Evolutionary conservation across 2,113 vertebrate species (phyloP).

Genomic region (Tragelaphus buxtoni): DNA sequence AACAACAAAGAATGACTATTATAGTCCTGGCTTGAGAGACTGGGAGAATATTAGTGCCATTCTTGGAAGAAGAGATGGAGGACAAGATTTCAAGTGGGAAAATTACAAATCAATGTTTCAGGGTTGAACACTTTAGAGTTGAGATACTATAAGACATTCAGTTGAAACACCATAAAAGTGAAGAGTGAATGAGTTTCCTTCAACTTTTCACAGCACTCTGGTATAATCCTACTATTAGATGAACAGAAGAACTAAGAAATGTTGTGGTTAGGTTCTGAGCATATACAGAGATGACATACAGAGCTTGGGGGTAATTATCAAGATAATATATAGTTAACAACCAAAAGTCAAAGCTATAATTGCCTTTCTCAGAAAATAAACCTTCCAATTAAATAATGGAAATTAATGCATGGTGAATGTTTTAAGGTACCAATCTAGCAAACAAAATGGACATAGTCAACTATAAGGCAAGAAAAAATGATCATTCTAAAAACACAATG

Average conservation of each 20-base stretch:
- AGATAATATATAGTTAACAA: background rate
- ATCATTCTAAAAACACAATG: background rate
- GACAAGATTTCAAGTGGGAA: background rate
- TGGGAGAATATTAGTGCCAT: background rate
- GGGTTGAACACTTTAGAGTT: background rate
- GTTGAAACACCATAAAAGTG: background rate
- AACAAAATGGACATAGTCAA: background rate
- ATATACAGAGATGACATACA: background rate
- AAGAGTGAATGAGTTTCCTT: background rate
- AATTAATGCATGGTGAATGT: background rate
- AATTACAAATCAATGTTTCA: background rate
- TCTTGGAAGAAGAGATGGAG: background rate
- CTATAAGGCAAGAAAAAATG: background rate
- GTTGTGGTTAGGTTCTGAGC: background rate
- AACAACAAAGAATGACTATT: background rate
- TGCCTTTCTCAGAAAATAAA: background rate
- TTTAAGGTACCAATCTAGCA: background rate
- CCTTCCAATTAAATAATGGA: background rate
- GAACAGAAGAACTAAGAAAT: background rate
- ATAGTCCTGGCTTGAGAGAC: background rate
- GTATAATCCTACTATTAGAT: background rate
- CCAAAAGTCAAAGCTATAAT: background rate
- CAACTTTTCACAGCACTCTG: background rate
- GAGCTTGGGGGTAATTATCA: background rate
- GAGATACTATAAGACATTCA: background rate